Evolutionary conservation across 2,888 invertebrate genomes (phyloP).

Genomic region (Megalurothrips usitatus): DNA sequence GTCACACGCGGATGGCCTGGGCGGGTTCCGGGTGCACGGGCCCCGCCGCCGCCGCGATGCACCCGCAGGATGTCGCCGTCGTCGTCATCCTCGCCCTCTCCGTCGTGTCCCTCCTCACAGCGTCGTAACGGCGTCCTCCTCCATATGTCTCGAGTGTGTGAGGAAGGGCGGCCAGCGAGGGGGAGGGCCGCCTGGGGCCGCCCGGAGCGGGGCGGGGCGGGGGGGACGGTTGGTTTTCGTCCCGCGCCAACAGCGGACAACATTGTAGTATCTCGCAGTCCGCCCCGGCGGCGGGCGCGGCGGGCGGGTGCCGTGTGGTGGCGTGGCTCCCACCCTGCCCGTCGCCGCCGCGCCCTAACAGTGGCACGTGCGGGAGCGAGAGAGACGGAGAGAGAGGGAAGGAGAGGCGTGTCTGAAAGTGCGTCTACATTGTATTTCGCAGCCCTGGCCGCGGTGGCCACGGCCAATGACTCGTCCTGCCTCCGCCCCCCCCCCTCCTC

Average conservation of each 20-base stretch:
- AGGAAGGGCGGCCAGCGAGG: background rate
- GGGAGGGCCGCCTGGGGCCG: too few relatives aligned
- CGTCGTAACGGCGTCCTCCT: too few relatives aligned
- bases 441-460: too few relatives aligned
- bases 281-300: background rate
- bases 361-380: background rate
- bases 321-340: too few relatives aligned
- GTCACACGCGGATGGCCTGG: too few relatives aligned
- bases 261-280: slow-evolving; percentile 9
- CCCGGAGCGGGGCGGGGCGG: background rate
- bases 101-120: too few relatives aligned
- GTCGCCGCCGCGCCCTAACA: background rate
- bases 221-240: background rate
- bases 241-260: background rate
- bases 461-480: too few relatives aligned
- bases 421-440: slow-evolving; percentile 19
- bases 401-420: background rate
- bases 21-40: too few relatives aligned
- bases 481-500: background rate
- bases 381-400: background rate
- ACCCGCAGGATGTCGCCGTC: too few relatives aligned
- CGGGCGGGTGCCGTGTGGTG: background rate
- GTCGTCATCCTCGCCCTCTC: too few relatives aligned
- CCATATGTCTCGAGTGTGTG: background rate
- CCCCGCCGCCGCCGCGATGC: too few relatives aligned